Conservation (phyloP, 2,797 vertebrate genomes). For the Catostomus latipinnis region DNA sequence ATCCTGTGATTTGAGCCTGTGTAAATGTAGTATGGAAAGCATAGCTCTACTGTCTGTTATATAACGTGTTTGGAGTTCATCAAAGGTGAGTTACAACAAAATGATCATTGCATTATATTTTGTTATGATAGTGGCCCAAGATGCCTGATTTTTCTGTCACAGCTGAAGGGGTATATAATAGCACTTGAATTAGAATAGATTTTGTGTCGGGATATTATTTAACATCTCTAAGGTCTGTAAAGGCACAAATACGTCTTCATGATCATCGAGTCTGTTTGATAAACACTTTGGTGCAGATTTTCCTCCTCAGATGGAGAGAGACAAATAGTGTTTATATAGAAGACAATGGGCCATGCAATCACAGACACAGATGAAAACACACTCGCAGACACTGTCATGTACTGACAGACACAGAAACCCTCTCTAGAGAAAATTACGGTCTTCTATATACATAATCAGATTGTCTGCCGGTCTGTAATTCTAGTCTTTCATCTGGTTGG, state of each 20-base stretch:
- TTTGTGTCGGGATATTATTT: background rate
- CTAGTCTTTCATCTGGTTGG: conserved; percentile 2
- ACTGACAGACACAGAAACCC: background rate
- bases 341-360: conserved; percentile 46
- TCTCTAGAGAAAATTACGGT: conserved; percentile 14
- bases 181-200: conserved; percentile 3
- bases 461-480: conserved; percentile 3
- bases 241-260: conserved; percentile 4
- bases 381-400: conserved; percentile 15
- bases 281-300: conserved; percentile 40
- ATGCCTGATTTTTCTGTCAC: background rate
- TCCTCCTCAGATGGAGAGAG: conserved; percentile 21
- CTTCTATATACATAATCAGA: conserved; percentile 27
- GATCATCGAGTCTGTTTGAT: conserved; percentile 46
- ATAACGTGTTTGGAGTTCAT: background rate
- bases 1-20: background rate
- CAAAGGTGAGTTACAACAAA: conserved; percentile 6
- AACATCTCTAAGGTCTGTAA: conserved; percentile 8
- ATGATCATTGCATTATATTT: conserved; percentile 16
- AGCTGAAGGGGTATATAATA: conserved; percentile 27
- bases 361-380: conserved; percentile 41
- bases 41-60: conserved; percentile 9
- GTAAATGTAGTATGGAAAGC: background rate
- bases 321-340: conserved; percentile 48
- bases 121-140: conserved; percentile 33